Base-by-base conservation (phyloP, 2,888 invertebrate species). In the Drosophila cracens region DNA sequence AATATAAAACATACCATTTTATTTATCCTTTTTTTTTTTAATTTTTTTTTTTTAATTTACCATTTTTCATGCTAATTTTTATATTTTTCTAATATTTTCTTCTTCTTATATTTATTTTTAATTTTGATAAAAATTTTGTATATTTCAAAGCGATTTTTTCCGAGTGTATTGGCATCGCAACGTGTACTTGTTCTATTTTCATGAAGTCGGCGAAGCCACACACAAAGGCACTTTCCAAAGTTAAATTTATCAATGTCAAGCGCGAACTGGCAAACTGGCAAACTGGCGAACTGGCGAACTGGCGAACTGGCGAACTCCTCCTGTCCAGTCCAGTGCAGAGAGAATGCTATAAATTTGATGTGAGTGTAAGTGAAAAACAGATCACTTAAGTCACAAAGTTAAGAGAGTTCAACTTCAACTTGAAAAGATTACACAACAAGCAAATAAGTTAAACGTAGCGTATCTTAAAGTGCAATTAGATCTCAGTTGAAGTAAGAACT, bases 201-300 rank as follows among this genome's bases (percentile, higher is more conserved):
- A 38, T 64, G 31, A 64, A 70, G 60, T 69, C 75, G 64, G 56
- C 66, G 62, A 60, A 27, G 49, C 61, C 59, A 59, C 54, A 61
- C 46, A 46, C 21, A 46, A 51, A 65, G 58, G 52, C 63, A 58
- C 62, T 62, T 65, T 67, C 54, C 69, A 64, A 67, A 79, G 60
- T 67, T 57, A 63, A 62, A 80, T 79, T 79, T 70, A 80, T 79
- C 76, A 80, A 67, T 53, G 73, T 70, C 76, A 51, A 49, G 27
- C 25, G 46, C 6, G 11, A 21, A 11, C 31, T 13, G 48, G 31
- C 40, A 36, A 70, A 29, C 43, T 52, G 43, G 29, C 16, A 25
- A 10, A 54, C 40, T 40, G n/a, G n/a, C n/a, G n/a, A n/a, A n/a
- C n/a, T n/a, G n/a, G 46, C 6, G 11, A 21, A 11, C 31, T 13